Conservation (phyloP, 2,113 vertebrate genomes). For the Mellivora capensis region DNA sequence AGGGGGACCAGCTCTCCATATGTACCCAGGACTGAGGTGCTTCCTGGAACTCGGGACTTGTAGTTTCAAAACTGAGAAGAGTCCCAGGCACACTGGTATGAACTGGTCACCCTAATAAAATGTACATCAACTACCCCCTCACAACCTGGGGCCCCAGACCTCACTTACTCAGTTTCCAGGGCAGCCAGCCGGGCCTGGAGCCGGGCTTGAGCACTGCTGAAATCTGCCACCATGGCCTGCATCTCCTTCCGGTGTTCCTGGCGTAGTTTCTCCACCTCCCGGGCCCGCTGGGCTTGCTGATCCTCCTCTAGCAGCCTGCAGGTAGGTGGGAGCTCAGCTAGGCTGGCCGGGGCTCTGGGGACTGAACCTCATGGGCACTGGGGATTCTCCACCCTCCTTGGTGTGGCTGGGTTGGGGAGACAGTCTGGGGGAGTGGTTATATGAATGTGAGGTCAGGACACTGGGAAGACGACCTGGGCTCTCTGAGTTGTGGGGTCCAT, state of each 20-base stretch:
- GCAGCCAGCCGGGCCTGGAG: conserved; percentile 91
- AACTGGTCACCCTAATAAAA: background rate
- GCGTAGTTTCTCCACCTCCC: conserved; percentile 84
- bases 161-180: conserved; percentile 89
- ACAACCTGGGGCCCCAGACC: background rate
- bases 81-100: background rate
- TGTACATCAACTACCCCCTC: too few relatives aligned
- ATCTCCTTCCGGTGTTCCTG: conserved; percentile 87
- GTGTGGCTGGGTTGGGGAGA: background rate
- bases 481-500: background rate
- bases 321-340: background rate
- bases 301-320: conserved; percentile 79
- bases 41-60: background rate
- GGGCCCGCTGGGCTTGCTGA: conserved; percentile 81
- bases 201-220: conserved; percentile 86
- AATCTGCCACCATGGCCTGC: conserved; percentile 88
- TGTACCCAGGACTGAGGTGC: background rate
- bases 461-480: background rate
- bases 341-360: background rate
- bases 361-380: too few relatives aligned
- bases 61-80: background rate
- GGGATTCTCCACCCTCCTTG: background rate
- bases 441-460: background rate
- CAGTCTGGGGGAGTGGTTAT: too few relatives aligned
- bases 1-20: too few relatives aligned